phyloP scores from a whole-genome alignment of 2,113 vertebrate genomes.

The Mastomys coucha region DNA sequence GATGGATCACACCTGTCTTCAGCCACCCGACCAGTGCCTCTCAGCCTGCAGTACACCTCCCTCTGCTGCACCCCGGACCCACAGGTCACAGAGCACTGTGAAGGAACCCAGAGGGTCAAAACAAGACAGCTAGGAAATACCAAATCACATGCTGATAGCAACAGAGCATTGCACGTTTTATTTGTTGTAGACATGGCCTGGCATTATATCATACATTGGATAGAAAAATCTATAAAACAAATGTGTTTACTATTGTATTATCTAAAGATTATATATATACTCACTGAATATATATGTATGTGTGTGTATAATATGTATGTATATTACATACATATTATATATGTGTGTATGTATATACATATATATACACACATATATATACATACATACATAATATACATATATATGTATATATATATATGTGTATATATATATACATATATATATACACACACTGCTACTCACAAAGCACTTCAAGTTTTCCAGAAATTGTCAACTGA shows the following conservation, averaged over 20 bases:
- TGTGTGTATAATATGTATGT: no score
- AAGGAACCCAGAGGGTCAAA: slow-evolving; percentile 21
- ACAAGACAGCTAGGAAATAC: neutral
- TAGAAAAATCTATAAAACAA: neutral
- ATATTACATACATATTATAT: no score
- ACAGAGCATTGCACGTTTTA: neutral
- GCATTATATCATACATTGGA: neutral
- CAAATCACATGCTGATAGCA: neutral
- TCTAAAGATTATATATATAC: neutral
- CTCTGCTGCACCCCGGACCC: slow-evolving; percentile 91
- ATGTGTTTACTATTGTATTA: neutral
- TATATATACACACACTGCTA: neutral
- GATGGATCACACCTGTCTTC: slow-evolving; percentile 85
- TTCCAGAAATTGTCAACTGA: neutral
- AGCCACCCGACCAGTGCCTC: slow-evolving; percentile 86
- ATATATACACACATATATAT: neutral
- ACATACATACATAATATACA: no score
- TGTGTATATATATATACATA: neutral
- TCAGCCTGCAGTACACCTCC: slow-evolving; percentile 91
- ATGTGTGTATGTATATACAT: no score
- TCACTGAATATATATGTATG: no score
- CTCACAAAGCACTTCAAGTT: neutral
- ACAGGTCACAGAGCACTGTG: slow-evolving; percentile 94
- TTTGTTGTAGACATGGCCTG: neutral
- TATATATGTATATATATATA: no score